A percentile compares a stretch with the other conserved stretches of the same genome.
These are phyloP conservation scores for Ichneumon xanthorius DNA, from an alignment of 2,888 invertebrate species.

Conservation along the genomic window DNA sequence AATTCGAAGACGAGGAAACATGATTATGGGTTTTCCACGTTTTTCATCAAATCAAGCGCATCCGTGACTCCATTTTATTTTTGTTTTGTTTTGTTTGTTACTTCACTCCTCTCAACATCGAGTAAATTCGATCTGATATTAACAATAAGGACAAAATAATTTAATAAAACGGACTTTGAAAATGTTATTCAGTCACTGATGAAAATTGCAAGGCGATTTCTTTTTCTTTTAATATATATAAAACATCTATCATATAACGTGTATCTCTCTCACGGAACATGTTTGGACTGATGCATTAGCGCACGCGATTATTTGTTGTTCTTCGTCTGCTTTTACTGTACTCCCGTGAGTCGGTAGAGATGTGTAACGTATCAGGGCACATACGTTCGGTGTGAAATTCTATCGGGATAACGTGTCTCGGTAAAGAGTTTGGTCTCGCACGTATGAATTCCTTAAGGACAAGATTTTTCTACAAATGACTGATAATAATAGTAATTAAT, in stretches of 20 bases:
- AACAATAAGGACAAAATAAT: conserved; percentile 24
- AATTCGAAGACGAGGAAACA: conserved; percentile 23
- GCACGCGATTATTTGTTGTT: conserved; percentile 10
- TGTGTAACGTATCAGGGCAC: conserved; percentile 23
- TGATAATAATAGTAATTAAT: conserved; percentile 14
- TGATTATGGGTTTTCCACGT: conserved; percentile 2
- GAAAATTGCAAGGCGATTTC: conserved; percentile 50
- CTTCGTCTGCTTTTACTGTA: not conserved
- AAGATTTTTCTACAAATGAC: not conserved
- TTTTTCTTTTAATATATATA: conserved; percentile 36
- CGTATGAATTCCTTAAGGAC: conserved; percentile 27
- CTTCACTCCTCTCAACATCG: not conserved
- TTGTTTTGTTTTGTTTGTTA: not conserved
- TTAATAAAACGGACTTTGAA: conserved; percentile 30
- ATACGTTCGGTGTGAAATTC: conserved; percentile 31
- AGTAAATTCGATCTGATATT: conserved; percentile 7
- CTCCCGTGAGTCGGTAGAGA: conserved; percentile 24
- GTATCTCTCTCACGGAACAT: conserved; percentile 32
- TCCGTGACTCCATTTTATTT: not conserved
- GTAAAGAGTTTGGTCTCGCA: conserved; percentile 28
- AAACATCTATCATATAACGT: conserved; percentile 47
- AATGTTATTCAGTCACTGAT: conserved; percentile 25
- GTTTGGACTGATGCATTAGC: conserved; percentile 13
- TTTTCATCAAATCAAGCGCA: conserved; percentile 26
- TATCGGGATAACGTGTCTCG: conserved; percentile 32